Conservation (phyloP, 2,888 invertebrate genomes). For the Entomobrya multifasciata region DNA sequence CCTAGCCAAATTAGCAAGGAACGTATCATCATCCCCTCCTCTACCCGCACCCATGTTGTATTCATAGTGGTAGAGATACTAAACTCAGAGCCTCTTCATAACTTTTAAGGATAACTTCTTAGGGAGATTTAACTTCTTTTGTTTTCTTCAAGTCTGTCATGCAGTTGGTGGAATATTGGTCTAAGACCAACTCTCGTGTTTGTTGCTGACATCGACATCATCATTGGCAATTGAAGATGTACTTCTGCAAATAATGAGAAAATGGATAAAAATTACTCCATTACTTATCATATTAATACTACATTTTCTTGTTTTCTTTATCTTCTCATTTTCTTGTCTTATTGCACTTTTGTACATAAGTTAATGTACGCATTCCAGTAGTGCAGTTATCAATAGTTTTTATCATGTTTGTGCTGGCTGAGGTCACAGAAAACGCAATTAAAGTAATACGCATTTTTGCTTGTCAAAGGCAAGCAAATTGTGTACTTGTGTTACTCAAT, state of each 20-base stretch:
- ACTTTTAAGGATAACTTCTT: background rate
- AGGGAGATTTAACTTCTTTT: conserved; percentile 17
- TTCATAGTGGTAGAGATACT: conserved; percentile 15
- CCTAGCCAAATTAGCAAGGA: conserved; percentile 23
- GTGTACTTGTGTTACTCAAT: background rate
- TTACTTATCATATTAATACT: no score
- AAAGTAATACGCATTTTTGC: no score
- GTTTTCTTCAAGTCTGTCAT: background rate
- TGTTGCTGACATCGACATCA: conserved; percentile 14
- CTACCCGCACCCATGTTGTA: conserved; percentile 14
- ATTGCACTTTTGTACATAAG: no score
- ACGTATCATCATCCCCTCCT: background rate
- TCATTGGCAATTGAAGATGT: background rate
- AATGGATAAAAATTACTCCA: background rate
- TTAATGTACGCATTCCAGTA: no score
- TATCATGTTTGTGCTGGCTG: no score
- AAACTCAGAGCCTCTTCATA: background rate
- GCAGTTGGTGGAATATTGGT: background rate
- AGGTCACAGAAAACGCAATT: no score
- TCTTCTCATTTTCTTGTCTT: no score
- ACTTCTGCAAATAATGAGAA: background rate
- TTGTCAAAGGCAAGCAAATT: no score
- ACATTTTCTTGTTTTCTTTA: no score
- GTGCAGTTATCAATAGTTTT: no score
- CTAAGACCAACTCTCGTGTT: background rate